These are phyloP conservation scores for Siniperca scherzeri DNA, from an alignment of 2,797 vertebrate species.

Conservation along the genomic window DNA sequence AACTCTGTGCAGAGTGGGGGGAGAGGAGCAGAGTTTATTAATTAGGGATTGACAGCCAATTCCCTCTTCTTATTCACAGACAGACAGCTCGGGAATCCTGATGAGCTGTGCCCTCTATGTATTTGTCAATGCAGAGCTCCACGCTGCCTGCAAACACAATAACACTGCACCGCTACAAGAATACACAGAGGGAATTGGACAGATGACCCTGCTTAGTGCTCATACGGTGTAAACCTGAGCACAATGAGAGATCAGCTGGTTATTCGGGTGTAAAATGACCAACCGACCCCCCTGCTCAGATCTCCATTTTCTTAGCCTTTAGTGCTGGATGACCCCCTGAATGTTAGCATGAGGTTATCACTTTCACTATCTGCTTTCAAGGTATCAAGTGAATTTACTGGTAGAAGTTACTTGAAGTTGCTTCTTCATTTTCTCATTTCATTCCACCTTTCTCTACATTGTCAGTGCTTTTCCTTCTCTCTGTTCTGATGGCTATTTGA, in stretches of 20 bases:
- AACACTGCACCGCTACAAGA: slow-evolving; percentile 36
- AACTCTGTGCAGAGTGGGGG: slow-evolving; percentile 56
- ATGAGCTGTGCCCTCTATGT: slow-evolving; percentile 79
- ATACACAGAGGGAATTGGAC: slow-evolving; percentile 57
- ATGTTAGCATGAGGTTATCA: slow-evolving; percentile 19
- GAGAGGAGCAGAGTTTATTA: slow-evolving; percentile 89
- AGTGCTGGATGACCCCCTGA: slow-evolving; percentile 12
- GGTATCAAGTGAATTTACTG: slow-evolving; percentile 23
- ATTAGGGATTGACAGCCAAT: slow-evolving; percentile 92
- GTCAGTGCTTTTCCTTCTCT: slow-evolving; percentile 28
- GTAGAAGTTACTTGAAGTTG: slow-evolving; percentile 20
- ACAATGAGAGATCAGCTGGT: slow-evolving; percentile 67
- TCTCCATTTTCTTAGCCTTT: slow-evolving; percentile 56
- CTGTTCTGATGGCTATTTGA: slow-evolving; percentile 82
- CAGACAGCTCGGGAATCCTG: slow-evolving; percentile 77
- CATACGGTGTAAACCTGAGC: slow-evolving; percentile 53
- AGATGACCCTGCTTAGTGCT: slow-evolving; percentile 59
- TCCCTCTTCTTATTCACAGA: slow-evolving; percentile 83
- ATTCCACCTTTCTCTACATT: slow-evolving; percentile 18
- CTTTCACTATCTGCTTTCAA: slow-evolving; percentile 24
- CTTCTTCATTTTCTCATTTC: slow-evolving; percentile 18
- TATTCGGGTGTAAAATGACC: slow-evolving; percentile 73
- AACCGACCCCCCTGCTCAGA: slow-evolving; percentile 37
- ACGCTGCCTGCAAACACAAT: slow-evolving; percentile 62
- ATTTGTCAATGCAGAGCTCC: slow-evolving; percentile 47